Base-by-base conservation (phyloP, 2,888 invertebrate genomes). In the Heliothis peltigera region DNA sequence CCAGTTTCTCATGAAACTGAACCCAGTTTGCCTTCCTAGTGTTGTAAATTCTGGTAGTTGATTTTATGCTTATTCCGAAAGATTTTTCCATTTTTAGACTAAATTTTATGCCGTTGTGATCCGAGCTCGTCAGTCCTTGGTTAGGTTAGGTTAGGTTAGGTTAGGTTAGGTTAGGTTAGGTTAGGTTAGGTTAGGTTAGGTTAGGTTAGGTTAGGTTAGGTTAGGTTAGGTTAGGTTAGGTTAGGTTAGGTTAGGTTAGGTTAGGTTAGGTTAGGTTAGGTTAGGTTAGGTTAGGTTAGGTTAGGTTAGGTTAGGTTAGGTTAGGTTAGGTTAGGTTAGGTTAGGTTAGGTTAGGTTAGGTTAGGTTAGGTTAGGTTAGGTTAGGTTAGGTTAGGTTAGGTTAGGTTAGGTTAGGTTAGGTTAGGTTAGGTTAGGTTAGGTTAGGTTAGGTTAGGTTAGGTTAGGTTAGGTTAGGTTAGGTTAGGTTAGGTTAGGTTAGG, bases 141-240 rank as follows among this genome's bases (percentile, higher is more conserved):
- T 56, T 59, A 46, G 66, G 69, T 66, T 64, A 62, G 70, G 59
- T 72, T 67, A 61, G 67, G 73, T 74, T 75, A 75, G 77, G 73
- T 77, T 75, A 74, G 78, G 75, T 78, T 75, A 74, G 78, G 73
- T 76, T 78, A 74, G 78, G 73, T 78, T 75, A 75, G 75, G 75
- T 74, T 75, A 75, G 72, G 79, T 72, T 74, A 72, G 75, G 75
- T 72, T 76, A 73, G 76, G 75, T 74, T 80, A 76, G 76, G 77
- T 77, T 74, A 75, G 73, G 68, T 77, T 68, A 68, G 71, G 71
- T 76, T 73, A 70, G 75, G 66, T 75, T 70, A 60, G 67, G 69
- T 71, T 71, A 70, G 72, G 70, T 77, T 72, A 68, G 77, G 69
- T 72, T 70, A 72, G 75, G 71, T 75, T 70, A 72, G 75, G 64